Evolutionary conservation across 2,888 invertebrate genomes (phyloP).

Genomic region (Tetragonula carbonaria): DNA sequence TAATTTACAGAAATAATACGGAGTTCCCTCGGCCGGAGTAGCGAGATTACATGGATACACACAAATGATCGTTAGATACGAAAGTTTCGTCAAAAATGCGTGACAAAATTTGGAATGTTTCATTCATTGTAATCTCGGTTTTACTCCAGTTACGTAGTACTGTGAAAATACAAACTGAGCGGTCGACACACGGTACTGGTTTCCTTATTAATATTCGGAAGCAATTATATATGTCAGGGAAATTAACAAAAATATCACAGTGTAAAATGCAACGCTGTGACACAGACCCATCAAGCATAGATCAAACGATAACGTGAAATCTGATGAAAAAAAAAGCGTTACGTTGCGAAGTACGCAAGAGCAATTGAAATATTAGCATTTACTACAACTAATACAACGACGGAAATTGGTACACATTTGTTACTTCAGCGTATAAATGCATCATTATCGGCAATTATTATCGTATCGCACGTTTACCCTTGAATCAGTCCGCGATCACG

Average conservation of each 20-base stretch:
- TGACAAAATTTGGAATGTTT: conserved; percentile 59
- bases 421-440: conserved; percentile 58
- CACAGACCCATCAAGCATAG: conserved; percentile 68
- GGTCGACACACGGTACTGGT: conserved; percentile 51
- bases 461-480: conserved; percentile 65
- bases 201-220: conserved; percentile 41
- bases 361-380: conserved; percentile 36
- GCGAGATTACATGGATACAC: conserved; percentile 48
- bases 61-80: conserved; percentile 6
- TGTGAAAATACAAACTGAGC: conserved; percentile 55
- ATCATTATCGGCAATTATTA: conserved; percentile 64
- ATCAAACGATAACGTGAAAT: conserved; percentile 47
- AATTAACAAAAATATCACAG: conserved; percentile 78
- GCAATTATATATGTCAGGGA: conserved; percentile 48
- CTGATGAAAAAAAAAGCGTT: neutral
- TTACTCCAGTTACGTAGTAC: conserved; percentile 38
- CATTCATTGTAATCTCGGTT: conserved; percentile 50
- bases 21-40: conserved; percentile 50
- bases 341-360: conserved; percentile 13
- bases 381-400: conserved; percentile 35
- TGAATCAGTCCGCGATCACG: conserved; percentile 75
- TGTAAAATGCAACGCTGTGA: conserved; percentile 78
- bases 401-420: conserved; percentile 49
- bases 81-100: neutral
- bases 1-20: conserved; percentile 75